A percentile compares a stretch with the other conserved stretches of the same genome.
Evolutionary conservation across 2,888 invertebrate species (phyloP).

Genomic region (Zele albiditarsus): DNA sequence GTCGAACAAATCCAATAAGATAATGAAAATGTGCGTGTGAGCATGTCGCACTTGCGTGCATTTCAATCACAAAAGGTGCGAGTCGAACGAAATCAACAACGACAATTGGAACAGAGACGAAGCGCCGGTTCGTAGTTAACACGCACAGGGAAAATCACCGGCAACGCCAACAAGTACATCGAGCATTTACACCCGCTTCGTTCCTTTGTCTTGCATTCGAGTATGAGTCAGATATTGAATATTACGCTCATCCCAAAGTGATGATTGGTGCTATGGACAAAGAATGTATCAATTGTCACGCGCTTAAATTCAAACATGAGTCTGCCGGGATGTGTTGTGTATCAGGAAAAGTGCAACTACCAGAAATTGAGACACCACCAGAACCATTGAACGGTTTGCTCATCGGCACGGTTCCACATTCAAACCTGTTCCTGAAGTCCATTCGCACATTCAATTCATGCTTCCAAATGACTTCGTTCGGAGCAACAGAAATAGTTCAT

Average conservation of each 20-base stretch:
- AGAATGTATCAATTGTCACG: slow-evolving; percentile 52
- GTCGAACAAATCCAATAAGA: slow-evolving; percentile 22
- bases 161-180: no score
- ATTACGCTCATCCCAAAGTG: slow-evolving; percentile 51
- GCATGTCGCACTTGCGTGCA: no score
- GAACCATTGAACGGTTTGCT: slow-evolving; percentile 53
- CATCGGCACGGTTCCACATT: slow-evolving; percentile 53
- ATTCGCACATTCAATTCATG: slow-evolving; percentile 58
- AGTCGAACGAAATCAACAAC: no score
- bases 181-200: no score
- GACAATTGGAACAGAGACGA: no score
- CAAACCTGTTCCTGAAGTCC: slow-evolving; percentile 54
- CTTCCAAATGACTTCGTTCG: slow-evolving; percentile 38
- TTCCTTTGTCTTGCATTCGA: no score
- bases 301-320: slow-evolving; percentile 56
- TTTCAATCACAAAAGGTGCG: no score
- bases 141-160: no score
- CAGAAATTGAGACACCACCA: slow-evolving; percentile 51
- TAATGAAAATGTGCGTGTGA: no score
- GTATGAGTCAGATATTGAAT: slow-evolving; percentile 47
- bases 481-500: slow-evolving; percentile 27
- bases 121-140: no score
- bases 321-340: slow-evolving; percentile 54
- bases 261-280: slow-evolving; percentile 33
- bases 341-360: slow-evolving; percentile 51